Conservation (phyloP, 2,888 invertebrate species). For the Himalopsyche tibetana region DNA sequence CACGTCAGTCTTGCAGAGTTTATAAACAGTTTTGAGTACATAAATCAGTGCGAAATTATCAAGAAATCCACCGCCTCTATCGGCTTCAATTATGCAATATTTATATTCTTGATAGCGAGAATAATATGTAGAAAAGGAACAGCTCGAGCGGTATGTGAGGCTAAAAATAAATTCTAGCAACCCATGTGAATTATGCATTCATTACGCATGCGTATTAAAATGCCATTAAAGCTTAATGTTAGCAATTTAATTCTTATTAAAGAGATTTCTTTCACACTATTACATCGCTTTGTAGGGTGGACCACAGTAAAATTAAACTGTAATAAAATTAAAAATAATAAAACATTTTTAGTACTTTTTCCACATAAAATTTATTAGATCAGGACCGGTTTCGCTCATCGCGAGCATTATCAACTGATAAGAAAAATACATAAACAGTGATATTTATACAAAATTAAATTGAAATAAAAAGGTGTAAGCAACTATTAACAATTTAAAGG, state of each 20-base stretch:
- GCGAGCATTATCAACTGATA: no score
- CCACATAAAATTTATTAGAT: no score
- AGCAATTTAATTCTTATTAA: slow-evolving; percentile 37
- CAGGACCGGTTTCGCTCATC: no score
- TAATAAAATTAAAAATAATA: slow-evolving; percentile 11
- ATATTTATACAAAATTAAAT: no score
- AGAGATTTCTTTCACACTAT: slow-evolving; percentile 4
- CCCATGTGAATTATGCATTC: slow-evolving; percentile 6
- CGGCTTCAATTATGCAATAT: slow-evolving; percentile 39
- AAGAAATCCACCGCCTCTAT: background rate
- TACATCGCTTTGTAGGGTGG: background rate
- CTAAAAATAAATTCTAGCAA: slow-evolving; percentile 22
- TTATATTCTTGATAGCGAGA: slow-evolving; percentile 39
- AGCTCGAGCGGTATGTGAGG: background rate
- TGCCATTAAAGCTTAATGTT: slow-evolving; percentile 34
- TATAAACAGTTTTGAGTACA: slow-evolving; percentile 35
- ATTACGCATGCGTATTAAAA: slow-evolving; percentile 46
- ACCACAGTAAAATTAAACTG: background rate
- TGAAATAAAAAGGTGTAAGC: no score
- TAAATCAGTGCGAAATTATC: slow-evolving; percentile 35
- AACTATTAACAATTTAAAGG: no score
- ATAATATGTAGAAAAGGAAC: slow-evolving; percentile 35
- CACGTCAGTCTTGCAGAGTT: background rate
- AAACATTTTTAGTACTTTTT: no score
- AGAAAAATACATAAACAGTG: no score